Evolutionary conservation across 1,140 invertebrate genomes (phyloP).

Genomic region (Cherax quadricarinatus): DNA sequence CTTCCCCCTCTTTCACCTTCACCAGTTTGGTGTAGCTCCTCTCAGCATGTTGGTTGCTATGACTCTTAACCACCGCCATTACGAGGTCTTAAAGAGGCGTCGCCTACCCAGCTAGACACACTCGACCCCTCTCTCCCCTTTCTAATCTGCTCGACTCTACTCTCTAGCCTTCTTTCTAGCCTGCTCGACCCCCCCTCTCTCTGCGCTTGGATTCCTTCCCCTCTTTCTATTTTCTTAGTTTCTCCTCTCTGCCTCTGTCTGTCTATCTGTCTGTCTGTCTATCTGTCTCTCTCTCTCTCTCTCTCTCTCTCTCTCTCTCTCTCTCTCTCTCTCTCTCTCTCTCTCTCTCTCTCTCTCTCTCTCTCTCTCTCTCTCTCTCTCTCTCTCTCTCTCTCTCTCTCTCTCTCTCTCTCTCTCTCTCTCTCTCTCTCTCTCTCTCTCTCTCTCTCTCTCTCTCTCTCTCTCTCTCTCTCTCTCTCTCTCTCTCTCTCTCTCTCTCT

Average conservation of each 20-base stretch:
- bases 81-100: too few species aligned
- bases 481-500: background rate
- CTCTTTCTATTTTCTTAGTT: background rate
- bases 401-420: background rate
- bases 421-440: constrained; percentile 16
- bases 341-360: background rate
- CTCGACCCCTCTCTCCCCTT: background rate
- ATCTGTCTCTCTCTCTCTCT: background rate
- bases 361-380: background rate
- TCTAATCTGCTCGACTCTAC: background rate
- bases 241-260: background rate
- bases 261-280: background rate
- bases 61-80: too few species aligned
- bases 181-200: background rate
- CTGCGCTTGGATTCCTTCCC: background rate
- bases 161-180: background rate
- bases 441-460: background rate
- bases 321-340: background rate
- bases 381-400: background rate
- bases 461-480: constrained; percentile 22
- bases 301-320: too few species aligned
- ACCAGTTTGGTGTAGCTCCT: background rate
- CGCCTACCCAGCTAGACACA: background rate
- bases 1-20: background rate
- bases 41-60: too few species aligned